Conservation (phyloP, 2,797 vertebrate genomes). For the Pangasius macronema region DNA sequence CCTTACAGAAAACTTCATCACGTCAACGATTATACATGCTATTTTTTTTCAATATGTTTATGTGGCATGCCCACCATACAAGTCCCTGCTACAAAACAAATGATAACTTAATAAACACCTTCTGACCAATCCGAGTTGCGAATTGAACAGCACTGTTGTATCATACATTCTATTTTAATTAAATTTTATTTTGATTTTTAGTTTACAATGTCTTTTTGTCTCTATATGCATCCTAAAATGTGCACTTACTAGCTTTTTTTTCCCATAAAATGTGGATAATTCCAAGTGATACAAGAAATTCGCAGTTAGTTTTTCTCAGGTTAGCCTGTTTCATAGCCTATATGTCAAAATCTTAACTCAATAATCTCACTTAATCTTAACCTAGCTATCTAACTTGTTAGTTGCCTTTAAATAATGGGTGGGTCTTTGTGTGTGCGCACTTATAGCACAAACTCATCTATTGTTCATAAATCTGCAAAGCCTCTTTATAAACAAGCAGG, state of each 20-base stretch:
- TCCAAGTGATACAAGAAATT: neutral
- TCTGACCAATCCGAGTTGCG: neutral
- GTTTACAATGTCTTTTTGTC: neutral
- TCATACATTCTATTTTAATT: neutral
- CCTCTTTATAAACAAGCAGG: constrained; percentile 47
- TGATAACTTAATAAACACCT: neutral
- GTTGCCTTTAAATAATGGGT: neutral
- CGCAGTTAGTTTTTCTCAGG: neutral
- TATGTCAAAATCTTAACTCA: neutral
- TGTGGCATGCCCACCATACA: neutral
- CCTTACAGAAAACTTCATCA: neutral
- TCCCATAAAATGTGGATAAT: neutral
- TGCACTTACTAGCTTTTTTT: too few relatives aligned
- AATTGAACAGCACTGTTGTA: neutral
- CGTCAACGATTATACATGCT: neutral
- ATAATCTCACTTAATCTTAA: neutral
- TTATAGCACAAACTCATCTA: constrained; percentile 56
- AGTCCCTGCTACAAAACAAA: neutral
- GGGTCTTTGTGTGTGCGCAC: constrained; percentile 27
- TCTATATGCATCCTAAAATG: too few relatives aligned
- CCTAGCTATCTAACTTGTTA: neutral
- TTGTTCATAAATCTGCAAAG: constrained; percentile 57
- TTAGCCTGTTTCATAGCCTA: neutral
- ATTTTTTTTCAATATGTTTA: neutral
- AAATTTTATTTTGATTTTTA: neutral